Evolutionary conservation across 1,140 invertebrate species (phyloP), one percentile per base, ranked within the genome.

Genomic region (Euwallacea fornicatus): DNA sequence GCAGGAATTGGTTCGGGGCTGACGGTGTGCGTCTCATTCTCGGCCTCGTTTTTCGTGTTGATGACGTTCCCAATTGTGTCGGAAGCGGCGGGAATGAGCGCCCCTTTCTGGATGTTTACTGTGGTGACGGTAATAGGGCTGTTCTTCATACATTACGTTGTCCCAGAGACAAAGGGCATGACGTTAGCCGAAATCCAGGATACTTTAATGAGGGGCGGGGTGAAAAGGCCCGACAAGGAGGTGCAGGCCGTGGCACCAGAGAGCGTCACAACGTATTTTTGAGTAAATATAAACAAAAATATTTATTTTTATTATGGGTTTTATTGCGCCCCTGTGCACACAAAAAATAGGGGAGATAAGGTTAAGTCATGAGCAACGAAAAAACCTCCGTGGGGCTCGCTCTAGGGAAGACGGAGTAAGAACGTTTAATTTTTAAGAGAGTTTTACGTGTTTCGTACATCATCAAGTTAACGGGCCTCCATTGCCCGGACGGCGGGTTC

Each of bases 91-190:
- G 90, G 90, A 13, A 85, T 86, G 46, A 88, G 90, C 73, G 86
- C 84, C 6, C 88, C 88, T 0, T 96, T 93, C 83, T 93, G 90
- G 88, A 83, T 94, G 42, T 96, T 96, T 79, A 83, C 88, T 7
- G 83, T 85, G 1, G 88, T 88, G 15, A 73, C 50, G 33, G 13
- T 76, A n/a, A 10, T 73, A 11, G 71, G 67, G 16, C 74, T 84
- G 0, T 0, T 86, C 7, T 90, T 89, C 75, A 85, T 88, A 46
- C 82, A 88, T n/a, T 81, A 84, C 4, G 84, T 85, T 56, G 82
- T 94, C 16, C 91, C 92, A 0, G 93, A 95, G 82, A 95, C 93
- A 0, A 93, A 93, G 82, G 91, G 90, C 7, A 92, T 90, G 78
- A 88, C 88, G 0, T 85, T 93, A 44, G 86, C 88, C 55, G 78